A percentile compares a stretch with the other conserved stretches of the same genome.
Evolutionary conservation across 1,140 invertebrate genomes (phyloP).

Genomic region (Tribolium castaneum): DNA sequence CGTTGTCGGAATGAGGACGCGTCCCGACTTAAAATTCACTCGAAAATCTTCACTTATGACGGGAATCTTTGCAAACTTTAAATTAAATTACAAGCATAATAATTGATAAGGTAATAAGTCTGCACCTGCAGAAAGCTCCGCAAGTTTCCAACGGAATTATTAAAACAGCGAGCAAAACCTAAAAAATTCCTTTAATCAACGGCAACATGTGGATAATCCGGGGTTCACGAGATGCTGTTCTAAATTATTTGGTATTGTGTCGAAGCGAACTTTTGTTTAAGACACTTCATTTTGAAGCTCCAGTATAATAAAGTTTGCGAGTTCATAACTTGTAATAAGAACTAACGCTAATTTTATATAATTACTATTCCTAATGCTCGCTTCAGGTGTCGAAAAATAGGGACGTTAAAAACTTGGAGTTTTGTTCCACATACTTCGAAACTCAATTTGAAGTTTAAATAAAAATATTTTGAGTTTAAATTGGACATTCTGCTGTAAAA

Average conservation of each 20-base stretch:
- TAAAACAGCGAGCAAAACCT: background rate
- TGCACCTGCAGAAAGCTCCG: background rate
- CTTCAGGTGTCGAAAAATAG: background rate
- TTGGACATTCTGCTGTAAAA: background rate
- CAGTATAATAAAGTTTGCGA: background rate
- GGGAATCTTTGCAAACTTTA: constrained; percentile 4
- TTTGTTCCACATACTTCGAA: background rate
- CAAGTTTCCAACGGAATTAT: background rate
- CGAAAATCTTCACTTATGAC: constrained; percentile 5
- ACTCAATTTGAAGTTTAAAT: constrained; percentile 2
- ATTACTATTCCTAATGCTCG: background rate
- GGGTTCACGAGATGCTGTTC: background rate
- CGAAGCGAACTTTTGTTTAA: background rate
- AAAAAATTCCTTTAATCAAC: too few relatives aligned
- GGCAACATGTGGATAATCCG: background rate
- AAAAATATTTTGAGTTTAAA: background rate
- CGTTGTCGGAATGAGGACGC: constrained; percentile 13
- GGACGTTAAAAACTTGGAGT: background rate
- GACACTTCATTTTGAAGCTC: constrained; percentile 23
- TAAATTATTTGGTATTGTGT: constrained; percentile 4
- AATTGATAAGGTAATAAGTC: background rate
- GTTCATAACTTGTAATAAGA: constrained; percentile 2
- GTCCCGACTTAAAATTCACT: constrained; percentile 22
- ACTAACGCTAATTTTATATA: background rate
- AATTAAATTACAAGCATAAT: constrained; percentile 21